Evolutionary conservation across 2,113 vertebrate species (phyloP), one percentile per base, ranked within the genome.

Genomic region (Laticauda laticaudata): DNA sequence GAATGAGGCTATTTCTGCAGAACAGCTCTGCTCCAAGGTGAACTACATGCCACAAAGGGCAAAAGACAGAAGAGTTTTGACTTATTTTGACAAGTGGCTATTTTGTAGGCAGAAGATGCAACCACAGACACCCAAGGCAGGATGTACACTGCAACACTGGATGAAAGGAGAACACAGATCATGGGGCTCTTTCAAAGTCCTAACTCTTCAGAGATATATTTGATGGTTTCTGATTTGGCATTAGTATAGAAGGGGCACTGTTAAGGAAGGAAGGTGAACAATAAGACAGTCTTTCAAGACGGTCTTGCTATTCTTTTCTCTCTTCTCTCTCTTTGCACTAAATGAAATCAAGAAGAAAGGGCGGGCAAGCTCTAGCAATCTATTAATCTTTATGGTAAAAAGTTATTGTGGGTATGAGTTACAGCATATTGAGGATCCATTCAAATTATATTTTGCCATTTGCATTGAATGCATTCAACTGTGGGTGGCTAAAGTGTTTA

Each of bases 161-260:
- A 91, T 92, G 34, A 90, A 56, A 75, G 53, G 75, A 95, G 94
- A 94, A 55, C 57, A 90, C 21, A 93, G 94, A 64, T 95, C 92
- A 89, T 57, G 48, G 94, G 92, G 12, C 21, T 4, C 94, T 97
- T 92, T 92, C 88, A 95, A 96, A 97, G 94, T 93, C 93, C 96
- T 96, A 95, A 96, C 95, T 95, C 96, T 96, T 91, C 92, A 95
- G 93, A 95, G 92, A 95, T 59, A 20, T 81, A 87, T 88, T 88
- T 0, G 1, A 23, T 92, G 91, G 91, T n/a, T 90, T 85, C 89
- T 45, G 34, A 26, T 53, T 81, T 53, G 48, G 34, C 45, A 26
- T 26, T n/a, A 51, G 48, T 48, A 9, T 51, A 29, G 57, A n/a
- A 9, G 18, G 2, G 43, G 10, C 3, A n/a, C 29, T n/a, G 64